Conservation (phyloP, 2,888 invertebrate species). For the Podabrus alpinus region DNA sequence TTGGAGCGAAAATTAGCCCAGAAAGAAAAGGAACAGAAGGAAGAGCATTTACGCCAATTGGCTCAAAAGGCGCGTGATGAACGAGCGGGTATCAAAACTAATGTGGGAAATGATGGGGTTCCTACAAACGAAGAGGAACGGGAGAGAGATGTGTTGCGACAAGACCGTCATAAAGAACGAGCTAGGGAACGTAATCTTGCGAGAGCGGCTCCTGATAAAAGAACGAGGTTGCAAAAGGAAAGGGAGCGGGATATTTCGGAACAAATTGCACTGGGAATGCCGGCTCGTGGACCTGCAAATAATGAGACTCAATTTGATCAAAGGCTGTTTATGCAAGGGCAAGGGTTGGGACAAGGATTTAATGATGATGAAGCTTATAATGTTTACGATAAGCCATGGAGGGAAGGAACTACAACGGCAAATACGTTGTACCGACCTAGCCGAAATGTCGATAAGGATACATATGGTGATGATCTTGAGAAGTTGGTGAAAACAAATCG, state of each 20-base stretch:
- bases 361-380: constrained; percentile 97
- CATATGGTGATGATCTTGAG: constrained; percentile 89
- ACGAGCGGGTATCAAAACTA: constrained; percentile 77
- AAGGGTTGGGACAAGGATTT: constrained; percentile 87
- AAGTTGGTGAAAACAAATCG: constrained; percentile 86
- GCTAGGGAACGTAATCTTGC: constrained; percentile 92
- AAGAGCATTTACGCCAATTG: constrained; percentile 88
- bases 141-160: constrained; percentile 84
- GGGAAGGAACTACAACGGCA: constrained; percentile 82
- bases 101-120: constrained; percentile 49
- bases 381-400: constrained; percentile 98
- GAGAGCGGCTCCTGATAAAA: constrained; percentile 92
- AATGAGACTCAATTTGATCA: constrained; percentile 93
- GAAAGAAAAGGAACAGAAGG: constrained; percentile 97
- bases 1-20: constrained; percentile 95
- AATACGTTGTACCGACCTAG: constrained; percentile 89
- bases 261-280: constrained; percentile 96
- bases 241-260: constrained; percentile 97
- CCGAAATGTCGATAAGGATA: constrained; percentile 85
- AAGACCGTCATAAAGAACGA: constrained; percentile 88
- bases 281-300: constrained; percentile 72
- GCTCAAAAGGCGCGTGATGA: constrained; percentile 96
- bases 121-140: constrained; percentile 72
- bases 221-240: constrained; percentile 84
- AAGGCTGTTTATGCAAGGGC: constrained; percentile 89